Percentiles rank a stretch among this genome's conserved stretches.
Evolutionary conservation across 2,113 vertebrate genomes (phyloP).

Genomic region (Misgurnus mizolepis): DNA sequence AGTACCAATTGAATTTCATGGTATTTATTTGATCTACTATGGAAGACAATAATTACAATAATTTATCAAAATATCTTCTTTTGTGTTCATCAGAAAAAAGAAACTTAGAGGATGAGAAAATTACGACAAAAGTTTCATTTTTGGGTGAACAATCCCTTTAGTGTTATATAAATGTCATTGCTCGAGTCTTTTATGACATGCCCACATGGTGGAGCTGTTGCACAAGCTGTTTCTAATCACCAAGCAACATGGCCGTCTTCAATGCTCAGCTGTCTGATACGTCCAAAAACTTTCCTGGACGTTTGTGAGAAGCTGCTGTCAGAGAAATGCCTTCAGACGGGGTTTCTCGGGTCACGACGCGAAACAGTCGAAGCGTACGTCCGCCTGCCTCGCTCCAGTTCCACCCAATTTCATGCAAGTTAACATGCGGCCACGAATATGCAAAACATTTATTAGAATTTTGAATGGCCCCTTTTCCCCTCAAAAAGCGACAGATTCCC

Average conservation of each 20-base stretch:
- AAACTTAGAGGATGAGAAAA: too few relatives aligned
- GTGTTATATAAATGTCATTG: too few relatives aligned
- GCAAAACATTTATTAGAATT: constrained; percentile 57
- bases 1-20: too few relatives aligned
- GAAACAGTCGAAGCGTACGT: constrained; percentile 40
- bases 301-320: constrained; percentile 6
- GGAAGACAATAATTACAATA: too few relatives aligned
- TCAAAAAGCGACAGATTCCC: constrained; percentile 47
- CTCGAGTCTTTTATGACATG: not conserved
- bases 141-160: too few relatives aligned
- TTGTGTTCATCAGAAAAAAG: too few relatives aligned
- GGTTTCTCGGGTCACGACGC: constrained; percentile 43
- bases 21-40: too few relatives aligned
- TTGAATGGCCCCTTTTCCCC: constrained; percentile 44
- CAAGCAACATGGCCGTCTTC: not conserved
- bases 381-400: constrained; percentile 54
- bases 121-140: too few relatives aligned
- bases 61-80: too few relatives aligned
- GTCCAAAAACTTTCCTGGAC: constrained; percentile 30
- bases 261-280: constrained; percentile 36
- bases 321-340: constrained; percentile 48
- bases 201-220: constrained; percentile 54
- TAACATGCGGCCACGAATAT: constrained; percentile 55
- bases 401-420: constrained; percentile 61
- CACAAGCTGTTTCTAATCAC: not conserved